Evolutionary conservation across 2,113 vertebrate species (phyloP), one percentile per base, ranked within the genome.

Genomic region (Ammodytes marinus): DNA sequence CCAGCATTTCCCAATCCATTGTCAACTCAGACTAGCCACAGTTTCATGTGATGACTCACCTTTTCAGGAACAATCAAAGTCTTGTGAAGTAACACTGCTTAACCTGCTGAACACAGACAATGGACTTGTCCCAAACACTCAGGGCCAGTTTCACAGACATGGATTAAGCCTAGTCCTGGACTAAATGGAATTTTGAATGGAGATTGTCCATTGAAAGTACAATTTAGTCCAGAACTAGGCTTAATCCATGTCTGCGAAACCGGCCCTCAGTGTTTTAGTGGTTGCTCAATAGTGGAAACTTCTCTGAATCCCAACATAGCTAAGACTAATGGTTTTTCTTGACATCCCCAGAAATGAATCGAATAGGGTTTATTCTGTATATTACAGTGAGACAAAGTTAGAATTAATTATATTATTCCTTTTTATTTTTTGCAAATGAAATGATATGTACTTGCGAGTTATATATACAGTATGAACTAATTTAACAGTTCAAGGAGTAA

Each of bases 21-120:
- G 69, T 77, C 79, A 84, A 65, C 45, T 73, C 61, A 42, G 74
- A 52, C 50, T 27, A 39, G 70, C 40, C 6, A 59, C 77, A 58
- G 72, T 77, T 82, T 14, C 54, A 58, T 59, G 8, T 10, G 39
- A 63, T 90, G 90, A 92, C 49, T 92, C 80, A 69, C 86, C 73
- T 70, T 19, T 82, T 80, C 42, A 57, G 70, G 50, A 27, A 86
- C 46, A 70, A 57, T 69, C 9, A 4, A 6, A 1, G 70, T 76
- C 12, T 27, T 78, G 54, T 27, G 49, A 35, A 66, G 70, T 37
- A 53, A 49, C 35, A 50, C 43, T 40, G 42, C 61, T 27, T 42
- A 74, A 80, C 64, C 78, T 60, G 52, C 69, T 57, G 61, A 46
- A 57, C n/a, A 7, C 52, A 39, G 47, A 53, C 6, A 4, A 54